Evolutionary conservation across 2,113 vertebrate species (phyloP).

Genomic region (Odontesthes bonariensis): DNA sequence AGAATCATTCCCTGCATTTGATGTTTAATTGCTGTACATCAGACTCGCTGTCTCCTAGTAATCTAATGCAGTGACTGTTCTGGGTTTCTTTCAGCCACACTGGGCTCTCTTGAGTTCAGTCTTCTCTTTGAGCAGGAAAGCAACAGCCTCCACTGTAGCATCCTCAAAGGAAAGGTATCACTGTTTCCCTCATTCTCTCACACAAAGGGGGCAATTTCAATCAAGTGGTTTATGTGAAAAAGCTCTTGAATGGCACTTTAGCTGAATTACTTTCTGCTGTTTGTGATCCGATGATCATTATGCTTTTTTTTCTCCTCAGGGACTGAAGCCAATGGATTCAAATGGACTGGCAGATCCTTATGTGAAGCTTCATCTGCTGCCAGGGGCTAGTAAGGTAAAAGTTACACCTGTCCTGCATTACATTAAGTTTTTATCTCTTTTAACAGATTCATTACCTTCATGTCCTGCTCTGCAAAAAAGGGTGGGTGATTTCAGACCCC

Average conservation of each 20-base stretch:
- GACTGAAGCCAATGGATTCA: constrained; percentile 97
- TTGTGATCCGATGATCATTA: constrained; percentile 26
- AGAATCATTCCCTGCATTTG: neutral
- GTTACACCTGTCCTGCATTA: neutral
- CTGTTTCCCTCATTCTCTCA: constrained; percentile 25
- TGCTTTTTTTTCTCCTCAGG: constrained; percentile 78
- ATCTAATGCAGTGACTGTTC: constrained; percentile 36
- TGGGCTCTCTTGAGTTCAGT: constrained; percentile 95
- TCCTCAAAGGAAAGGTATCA: constrained; percentile 92
- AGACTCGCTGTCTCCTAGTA: constrained; percentile 17
- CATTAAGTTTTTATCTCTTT: constrained; percentile 28
- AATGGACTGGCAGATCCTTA: constrained; percentile 96
- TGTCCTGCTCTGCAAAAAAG: neutral
- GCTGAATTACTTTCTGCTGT: constrained; percentile 39
- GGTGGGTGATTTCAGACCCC: constrained; percentile 5
- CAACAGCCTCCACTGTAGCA: constrained; percentile 92
- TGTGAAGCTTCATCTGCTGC: constrained; percentile 94
- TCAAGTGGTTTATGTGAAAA: constrained; percentile 56
- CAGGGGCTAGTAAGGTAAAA: constrained; percentile 96
- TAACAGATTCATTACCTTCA: constrained; percentile 25
- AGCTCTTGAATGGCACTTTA: constrained; percentile 55
- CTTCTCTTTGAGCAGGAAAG: constrained; percentile 93
- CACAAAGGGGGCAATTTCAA: constrained; percentile 45
- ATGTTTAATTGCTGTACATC: constrained; percentile 28
- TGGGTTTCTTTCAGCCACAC: constrained; percentile 85